Base-by-base conservation (phyloP, 2,888 invertebrate species). In the Chalcosyrphus nemorum region DNA sequence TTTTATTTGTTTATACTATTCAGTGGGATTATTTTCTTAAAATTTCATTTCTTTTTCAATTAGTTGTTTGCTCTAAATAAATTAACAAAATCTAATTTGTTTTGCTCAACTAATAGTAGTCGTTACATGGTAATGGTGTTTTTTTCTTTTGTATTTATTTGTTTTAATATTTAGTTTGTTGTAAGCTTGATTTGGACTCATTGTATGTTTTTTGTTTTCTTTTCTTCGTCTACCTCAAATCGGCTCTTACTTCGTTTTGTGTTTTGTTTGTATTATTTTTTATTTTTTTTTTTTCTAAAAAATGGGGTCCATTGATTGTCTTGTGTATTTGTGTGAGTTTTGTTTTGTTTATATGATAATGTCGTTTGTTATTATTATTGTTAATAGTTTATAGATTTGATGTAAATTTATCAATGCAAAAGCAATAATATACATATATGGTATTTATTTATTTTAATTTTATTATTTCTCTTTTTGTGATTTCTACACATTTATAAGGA, bases 241-340 rank as follows among this genome's bases (percentile, higher is more conserved):
- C 32, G 47, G 15, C 38, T 35, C 50, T 54, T 11, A 74, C 29
- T 45, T 74, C 38, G 59, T 57, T 52, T 29, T 61, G 59, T 74
- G 77, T 75, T 63, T 81, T 59, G 7, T 81, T 63, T 47, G 54
- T 52, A 47, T 56, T 41, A 21, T 57, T 61, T 70, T 13, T 29
- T 29, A 7, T 7, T 38, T 59, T 50, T 52, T 38, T 65, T 74
- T 29, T 38, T 75, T n/a, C 7, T 11, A 43, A 56, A 84, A 78
- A 75, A 70, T 65, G 70, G 80, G 84, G 57, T 84, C 72, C 74
- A 78, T 84, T 84, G 84, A 84, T 84, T 84, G 84, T 84, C 84
- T 84, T 84, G 84, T 84, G 84, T 84, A 75, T 84, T 84, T 84
- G 74, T 84, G 84, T 84, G 70, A 80, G 68, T 75, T 84, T 74